These are phyloP conservation scores for Cnemophilus loriae DNA, from an alignment of 2,113 vertebrate species.

Conservation along the genomic window DNA sequence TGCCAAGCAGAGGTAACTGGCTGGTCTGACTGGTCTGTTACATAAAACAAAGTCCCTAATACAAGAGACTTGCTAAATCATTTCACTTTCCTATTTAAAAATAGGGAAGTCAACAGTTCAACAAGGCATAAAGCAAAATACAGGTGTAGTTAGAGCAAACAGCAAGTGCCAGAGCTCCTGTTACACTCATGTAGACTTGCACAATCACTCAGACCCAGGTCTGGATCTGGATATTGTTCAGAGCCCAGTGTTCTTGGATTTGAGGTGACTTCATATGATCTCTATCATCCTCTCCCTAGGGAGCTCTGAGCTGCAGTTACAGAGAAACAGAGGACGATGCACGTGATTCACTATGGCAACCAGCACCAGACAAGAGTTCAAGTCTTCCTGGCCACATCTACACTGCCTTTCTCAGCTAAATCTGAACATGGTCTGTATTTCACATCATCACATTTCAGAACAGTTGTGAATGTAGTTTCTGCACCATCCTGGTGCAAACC, in stretches of 20 bases:
- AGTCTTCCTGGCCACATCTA: not conserved
- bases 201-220: not conserved
- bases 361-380: not conserved
- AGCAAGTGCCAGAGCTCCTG: not conserved
- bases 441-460: not conserved
- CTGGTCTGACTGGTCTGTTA: not conserved
- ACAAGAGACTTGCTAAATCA: not conserved
- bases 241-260: not conserved
- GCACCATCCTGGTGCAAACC: not conserved
- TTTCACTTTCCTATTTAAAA: not conserved
- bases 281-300: not conserved
- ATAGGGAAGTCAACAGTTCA: not conserved
- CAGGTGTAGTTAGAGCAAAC: not conserved
- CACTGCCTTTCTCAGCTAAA: not conserved
- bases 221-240: not conserved
- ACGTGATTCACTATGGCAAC: not conserved
- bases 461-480: not conserved
- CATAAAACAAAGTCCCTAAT: not conserved
- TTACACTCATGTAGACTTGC: not conserved
- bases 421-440: not conserved
- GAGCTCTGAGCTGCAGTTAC: not conserved
- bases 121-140: not conserved
- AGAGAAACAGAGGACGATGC: not conserved
- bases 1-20: not conserved
- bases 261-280: not conserved